A percentile compares a stretch with the other conserved stretches of the same genome.
These are phyloP conservation scores for Crotalus horridus DNA, from an alignment of 2,113 vertebrate genomes.

Conservation along the genomic window DNA sequence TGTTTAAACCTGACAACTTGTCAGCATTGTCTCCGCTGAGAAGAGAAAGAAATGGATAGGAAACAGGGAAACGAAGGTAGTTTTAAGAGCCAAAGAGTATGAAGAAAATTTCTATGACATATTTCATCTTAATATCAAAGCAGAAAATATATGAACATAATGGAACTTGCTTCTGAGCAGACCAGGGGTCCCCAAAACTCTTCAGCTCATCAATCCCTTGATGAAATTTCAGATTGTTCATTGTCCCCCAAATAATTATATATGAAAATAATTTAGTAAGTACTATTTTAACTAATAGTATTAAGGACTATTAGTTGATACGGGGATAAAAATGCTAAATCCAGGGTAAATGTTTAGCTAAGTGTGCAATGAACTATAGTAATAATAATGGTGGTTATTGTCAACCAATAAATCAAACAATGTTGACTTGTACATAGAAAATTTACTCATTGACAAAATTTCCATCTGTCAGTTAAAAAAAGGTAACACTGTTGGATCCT, in stretches of 20 bases:
- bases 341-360: too few species aligned
- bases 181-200: neutral
- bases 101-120: slow-evolving; percentile 39
- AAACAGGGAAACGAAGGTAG: slow-evolving; percentile 67
- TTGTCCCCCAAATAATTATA: neutral
- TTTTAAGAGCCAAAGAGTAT: slow-evolving; percentile 33
- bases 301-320: neutral
- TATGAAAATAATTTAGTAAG: neutral
- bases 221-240: neutral
- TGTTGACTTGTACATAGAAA: too few species aligned
- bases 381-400: neutral
- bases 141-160: neutral
- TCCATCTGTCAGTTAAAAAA: too few species aligned
- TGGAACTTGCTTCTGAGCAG: neutral
- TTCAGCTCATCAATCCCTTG: neutral
- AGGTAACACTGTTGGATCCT: too few species aligned
- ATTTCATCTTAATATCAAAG: slow-evolving; percentile 29
- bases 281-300: neutral
- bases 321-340: too few species aligned
- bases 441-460: too few species aligned
- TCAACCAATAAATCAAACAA: too few species aligned
- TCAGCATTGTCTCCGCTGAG: slow-evolving; percentile 76
- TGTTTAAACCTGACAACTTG: slow-evolving; percentile 81
- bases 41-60: slow-evolving; percentile 60
- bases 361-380: neutral